Evolutionary conservation across 1,140 invertebrate species (phyloP), one percentile per base, ranked within the genome.

Genomic region (Heliconius hewitsoni): DNA sequence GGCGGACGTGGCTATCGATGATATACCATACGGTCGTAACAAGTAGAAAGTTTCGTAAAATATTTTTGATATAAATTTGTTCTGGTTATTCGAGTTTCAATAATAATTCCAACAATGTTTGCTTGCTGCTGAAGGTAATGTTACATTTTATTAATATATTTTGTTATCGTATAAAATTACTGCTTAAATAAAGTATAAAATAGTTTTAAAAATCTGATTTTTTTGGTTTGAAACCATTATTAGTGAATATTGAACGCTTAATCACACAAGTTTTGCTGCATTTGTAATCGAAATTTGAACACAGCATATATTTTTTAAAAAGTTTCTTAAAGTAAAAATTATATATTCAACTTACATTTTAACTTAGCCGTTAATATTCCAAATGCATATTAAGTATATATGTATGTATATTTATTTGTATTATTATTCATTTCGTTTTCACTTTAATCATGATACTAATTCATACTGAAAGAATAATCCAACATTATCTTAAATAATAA

Each of bases 31-130:
- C 78, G 79, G 77, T 87, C 88, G 90, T 87, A 84, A 86, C 74
- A 66, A 78, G 77, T 81, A 81, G 52, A 89, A 90, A 90, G 86
- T 91, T 91, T 90, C 78, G 90, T 89, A 86, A 42, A 5, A 42
- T 42, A 18, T 71, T 75, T 16, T 27, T 66, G 27, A 66, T 1
- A 27, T 23, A 66, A 30, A 66, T 16, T 13, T 23, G 19, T 19
- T 60, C 19, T 60, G 19, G 55, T 60, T 60, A 9, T 60, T 60
- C n/a, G n/a, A 2, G n/a, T 13, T 23, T 23, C n/a, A 3, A 23
- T 23, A 60, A 23, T 57, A n/a, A 5, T 34, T 74, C 8, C 16
- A n/a, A 60, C 42, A 39, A 6, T 27, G 60, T 19, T 4, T 13
- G 70, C 39, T 79, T 78, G 60, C 78, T 81, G 76, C 76, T 83